Evolutionary conservation across 2,888 invertebrate genomes (phyloP).

Genomic region (Cataglyphis livida): DNA sequence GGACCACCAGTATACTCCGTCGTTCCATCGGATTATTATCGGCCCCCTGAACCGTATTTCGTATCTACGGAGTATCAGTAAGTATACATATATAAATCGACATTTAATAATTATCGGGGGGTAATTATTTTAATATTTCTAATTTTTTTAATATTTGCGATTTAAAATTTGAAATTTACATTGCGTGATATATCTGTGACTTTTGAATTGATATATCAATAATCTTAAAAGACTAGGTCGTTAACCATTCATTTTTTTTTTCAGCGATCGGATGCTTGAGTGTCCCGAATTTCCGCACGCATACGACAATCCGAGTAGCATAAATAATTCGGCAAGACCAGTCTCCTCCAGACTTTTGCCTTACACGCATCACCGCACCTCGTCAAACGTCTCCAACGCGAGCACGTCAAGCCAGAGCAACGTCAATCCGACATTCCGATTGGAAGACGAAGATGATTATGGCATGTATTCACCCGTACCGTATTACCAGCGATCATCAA

Average conservation of each 20-base stretch:
- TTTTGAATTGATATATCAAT: neutral
- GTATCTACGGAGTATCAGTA: constrained; percentile 82
- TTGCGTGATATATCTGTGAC: too few species aligned
- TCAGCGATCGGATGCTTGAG: constrained; percentile 82
- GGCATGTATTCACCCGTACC: constrained; percentile 85
- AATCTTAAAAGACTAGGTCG: neutral
- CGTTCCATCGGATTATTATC: constrained; percentile 80
- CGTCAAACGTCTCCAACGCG: constrained; percentile 87
- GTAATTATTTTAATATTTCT: neutral
- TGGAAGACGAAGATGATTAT: constrained; percentile 88
- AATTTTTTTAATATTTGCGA: neutral
- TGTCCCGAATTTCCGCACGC: constrained; percentile 85
- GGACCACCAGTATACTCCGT: constrained; percentile 82
- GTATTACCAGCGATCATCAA: constrained; percentile 85
- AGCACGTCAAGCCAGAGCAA: constrained; percentile 88
- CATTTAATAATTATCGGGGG: neutral
- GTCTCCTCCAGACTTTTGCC: constrained; percentile 85
- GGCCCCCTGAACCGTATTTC: constrained; percentile 80
- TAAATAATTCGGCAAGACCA: constrained; percentile 84
- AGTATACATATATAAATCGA: constrained; percentile 60
- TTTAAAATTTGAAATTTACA: neutral
- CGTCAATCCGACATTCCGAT: constrained; percentile 88
- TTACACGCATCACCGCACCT: constrained; percentile 89
- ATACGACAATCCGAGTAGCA: constrained; percentile 87
- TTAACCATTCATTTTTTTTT: constrained; percentile 34